Evolutionary conservation across 1,140 invertebrate genomes (phyloP).

Genomic region (Euwallacea similis): DNA sequence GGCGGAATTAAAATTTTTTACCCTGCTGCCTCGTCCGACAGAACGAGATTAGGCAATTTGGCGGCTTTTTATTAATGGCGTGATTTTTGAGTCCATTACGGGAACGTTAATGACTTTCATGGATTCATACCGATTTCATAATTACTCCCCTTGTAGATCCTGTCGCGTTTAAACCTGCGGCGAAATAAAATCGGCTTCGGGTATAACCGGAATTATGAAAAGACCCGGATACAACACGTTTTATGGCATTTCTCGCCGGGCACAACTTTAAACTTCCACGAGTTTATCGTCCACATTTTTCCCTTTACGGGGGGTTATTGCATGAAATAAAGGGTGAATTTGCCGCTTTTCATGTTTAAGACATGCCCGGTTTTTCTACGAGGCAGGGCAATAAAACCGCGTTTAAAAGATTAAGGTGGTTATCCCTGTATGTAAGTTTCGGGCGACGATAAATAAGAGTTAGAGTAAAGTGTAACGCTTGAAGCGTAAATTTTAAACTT

Average conservation of each 20-base stretch:
- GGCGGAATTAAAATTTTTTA: slow-evolving; percentile 36
- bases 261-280: slow-evolving; percentile 21
- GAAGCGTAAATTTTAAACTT: neutral
- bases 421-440: neutral
- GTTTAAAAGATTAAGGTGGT: slow-evolving; percentile 9
- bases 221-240: slow-evolving; percentile 27
- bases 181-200: neutral
- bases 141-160: too few relatives aligned
- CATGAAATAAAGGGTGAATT: slow-evolving; percentile 18
- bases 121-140: too few relatives aligned
- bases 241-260: slow-evolving; percentile 22
- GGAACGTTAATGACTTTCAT: too few relatives aligned
- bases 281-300: slow-evolving; percentile 25
- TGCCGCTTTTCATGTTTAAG: slow-evolving; percentile 3
- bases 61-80: slow-evolving; percentile 13
- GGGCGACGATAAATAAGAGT: neutral
- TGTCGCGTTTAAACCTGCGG: neutral
- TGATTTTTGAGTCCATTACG: neutral
- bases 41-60: slow-evolving; percentile 36
- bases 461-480: neutral
- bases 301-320: slow-evolving; percentile 8
- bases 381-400: neutral
- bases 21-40: slow-evolving; percentile 16
- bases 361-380: neutral
- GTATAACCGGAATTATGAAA: slow-evolving; percentile 5